Evolutionary conservation across 2,888 invertebrate genomes (phyloP), one percentile per base, ranked within the genome.

Genomic region (Zaprionus bogoriensis): DNA sequence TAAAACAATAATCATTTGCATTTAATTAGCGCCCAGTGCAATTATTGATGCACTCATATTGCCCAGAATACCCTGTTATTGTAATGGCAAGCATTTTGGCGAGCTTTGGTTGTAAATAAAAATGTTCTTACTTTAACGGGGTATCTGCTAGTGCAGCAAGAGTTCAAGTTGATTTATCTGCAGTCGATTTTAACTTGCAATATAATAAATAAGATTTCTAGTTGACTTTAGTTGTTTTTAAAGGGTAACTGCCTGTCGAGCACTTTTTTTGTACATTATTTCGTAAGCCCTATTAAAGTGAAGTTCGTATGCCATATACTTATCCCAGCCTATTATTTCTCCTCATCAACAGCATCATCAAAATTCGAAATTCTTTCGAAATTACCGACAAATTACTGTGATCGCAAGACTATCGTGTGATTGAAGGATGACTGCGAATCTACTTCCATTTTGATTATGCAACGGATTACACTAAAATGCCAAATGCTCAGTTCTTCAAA

Each of bases 21-120:
- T 81, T 77, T 77, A 81, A 81, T 77, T 64, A 70, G 22, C 44
- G 23, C 38, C 41, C 9, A 63, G 27, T 46, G 41, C 45, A 72
- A 63, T 58, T 71, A 62, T 39, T 44, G 44, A 44, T 59, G 42
- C 47, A 42, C 27, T 41, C 20, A 44, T 42, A 57, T 54, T 48
- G 19, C 25, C 41, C 30, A 10, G 9, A 46, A 44, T 45, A 38
- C 55, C n/a, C 53, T 32, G 14, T 47, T 41, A 54, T 32, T 0
- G 2, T 4, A 0, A 32, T 14, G 1, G 12, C 30, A 6, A n/a
- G 32, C 32, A 6, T 12, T 32, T 32, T 32, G 2, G 2, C 14
- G 14, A 32, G n/a, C n/a, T n/a, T n/a, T n/a, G n/a, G n/a, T n/a
- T n/a, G n/a, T n/a, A n/a, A n/a, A n/a, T n/a, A n/a, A n/a, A n/a